A percentile compares a stretch with the other conserved stretches of the same genome.
These are phyloP conservation scores for Pseudochirops cupreus DNA, from an alignment of 2,797 vertebrate genomes.

Conservation along the genomic window DNA sequence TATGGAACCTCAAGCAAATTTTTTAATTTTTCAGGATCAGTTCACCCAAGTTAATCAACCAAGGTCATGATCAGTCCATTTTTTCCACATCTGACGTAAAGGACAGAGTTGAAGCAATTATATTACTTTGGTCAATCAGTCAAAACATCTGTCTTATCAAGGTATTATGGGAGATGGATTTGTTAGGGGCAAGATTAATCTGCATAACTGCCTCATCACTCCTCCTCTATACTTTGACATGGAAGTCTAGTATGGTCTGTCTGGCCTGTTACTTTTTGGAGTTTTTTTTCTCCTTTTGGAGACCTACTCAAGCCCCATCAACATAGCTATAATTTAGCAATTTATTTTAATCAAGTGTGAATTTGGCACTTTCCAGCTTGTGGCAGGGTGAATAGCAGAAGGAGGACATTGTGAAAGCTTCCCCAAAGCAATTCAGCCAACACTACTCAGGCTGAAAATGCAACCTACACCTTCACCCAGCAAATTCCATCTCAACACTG, in stretches of 20 bases:
- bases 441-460: background rate
- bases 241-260: background rate
- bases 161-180: background rate
- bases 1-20: background rate
- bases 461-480: background rate
- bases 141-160: background rate
- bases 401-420: conserved; percentile 29
- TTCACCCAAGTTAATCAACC: background rate
- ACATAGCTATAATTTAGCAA: background rate
- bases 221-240: background rate
- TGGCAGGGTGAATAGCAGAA: conserved; percentile 18
- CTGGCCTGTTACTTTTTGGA: background rate
- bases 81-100: background rate
- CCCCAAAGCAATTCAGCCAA: conserved; percentile 51
- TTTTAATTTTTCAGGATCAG: background rate
- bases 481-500: conserved; percentile 24
- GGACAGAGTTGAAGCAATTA: background rate
- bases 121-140: background rate
- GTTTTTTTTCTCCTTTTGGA: conserved; percentile 29
- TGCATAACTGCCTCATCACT: background rate
- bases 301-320: background rate
- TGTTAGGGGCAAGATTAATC: background rate
- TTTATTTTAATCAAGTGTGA: conserved; percentile 45
- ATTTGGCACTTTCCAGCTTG: conserved; percentile 32
- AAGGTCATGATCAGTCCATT: background rate